phyloP scores from a whole-genome alignment of 2,113 vertebrate genomes.

The Megaleporinus macrocephalus region DNA sequence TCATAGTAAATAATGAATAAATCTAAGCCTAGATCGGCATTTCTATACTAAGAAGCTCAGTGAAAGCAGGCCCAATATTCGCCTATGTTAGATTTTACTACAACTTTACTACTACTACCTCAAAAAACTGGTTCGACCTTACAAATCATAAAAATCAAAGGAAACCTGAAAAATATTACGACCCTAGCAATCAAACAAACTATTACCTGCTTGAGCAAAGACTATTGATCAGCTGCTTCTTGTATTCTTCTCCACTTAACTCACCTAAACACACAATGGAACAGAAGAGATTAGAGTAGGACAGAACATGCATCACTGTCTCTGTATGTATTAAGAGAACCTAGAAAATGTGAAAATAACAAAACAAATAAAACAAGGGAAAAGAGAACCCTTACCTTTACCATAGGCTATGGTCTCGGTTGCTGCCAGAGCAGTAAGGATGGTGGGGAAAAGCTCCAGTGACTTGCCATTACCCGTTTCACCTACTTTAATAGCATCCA shows the following conservation, averaged over 20 bases:
- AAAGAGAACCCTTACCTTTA: conserved; percentile 80
- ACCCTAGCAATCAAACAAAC: neutral
- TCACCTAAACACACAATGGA: conserved; percentile 77
- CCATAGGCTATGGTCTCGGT: conserved; percentile 85
- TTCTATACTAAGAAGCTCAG: too few relatives aligned
- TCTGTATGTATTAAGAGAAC: neutral
- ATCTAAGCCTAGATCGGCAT: too few relatives aligned
- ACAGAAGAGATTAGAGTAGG: neutral
- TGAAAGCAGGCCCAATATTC: too few relatives aligned
- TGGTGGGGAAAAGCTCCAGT: conserved; percentile 89
- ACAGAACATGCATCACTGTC: neutral
- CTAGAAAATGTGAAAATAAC: neutral
- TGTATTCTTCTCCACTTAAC: conserved; percentile 90
- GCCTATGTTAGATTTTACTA: too few relatives aligned
- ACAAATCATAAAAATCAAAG: too few relatives aligned
- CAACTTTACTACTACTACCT: too few relatives aligned
- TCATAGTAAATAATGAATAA: too few relatives aligned
- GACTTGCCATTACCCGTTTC: conserved; percentile 87
- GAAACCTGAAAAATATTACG: neutral
- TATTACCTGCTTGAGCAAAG: conserved; percentile 91
- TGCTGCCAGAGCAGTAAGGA: conserved; percentile 85
- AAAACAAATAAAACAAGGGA: neutral
- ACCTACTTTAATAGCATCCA: conserved; percentile 84
- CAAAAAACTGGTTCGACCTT: too few relatives aligned
- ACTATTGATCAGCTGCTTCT: conserved; percentile 92